phyloP scores from a whole-genome alignment of 2,888 invertebrate species.

The Diaprepes abbreviatus region DNA sequence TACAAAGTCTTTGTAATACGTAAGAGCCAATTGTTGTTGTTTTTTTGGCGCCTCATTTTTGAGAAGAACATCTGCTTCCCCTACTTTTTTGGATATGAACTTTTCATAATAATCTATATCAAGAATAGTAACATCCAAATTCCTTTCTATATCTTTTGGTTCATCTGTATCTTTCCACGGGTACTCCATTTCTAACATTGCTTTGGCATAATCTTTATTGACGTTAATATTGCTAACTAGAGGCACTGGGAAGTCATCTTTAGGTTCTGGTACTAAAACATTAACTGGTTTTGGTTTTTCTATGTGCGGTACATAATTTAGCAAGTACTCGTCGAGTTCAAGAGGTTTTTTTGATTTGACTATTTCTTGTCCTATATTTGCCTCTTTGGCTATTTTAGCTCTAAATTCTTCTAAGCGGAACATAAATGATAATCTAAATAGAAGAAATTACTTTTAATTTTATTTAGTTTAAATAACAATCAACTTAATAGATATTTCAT shows the following conservation, averaged over 20 bases:
- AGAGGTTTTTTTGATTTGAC: conserved; percentile 57
- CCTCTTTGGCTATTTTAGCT: conserved; percentile 68
- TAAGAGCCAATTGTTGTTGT: conserved; percentile 56
- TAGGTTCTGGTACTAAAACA: conserved; percentile 33
- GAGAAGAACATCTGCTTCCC: conserved; percentile 40
- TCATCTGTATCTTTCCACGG: conserved; percentile 72
- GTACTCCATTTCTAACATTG: conserved; percentile 68
- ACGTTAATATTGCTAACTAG: conserved; percentile 23
- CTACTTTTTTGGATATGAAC: conserved; percentile 68
- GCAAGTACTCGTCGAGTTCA: conserved; percentile 57
- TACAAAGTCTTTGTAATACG: conserved; percentile 57
- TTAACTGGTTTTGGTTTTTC: conserved; percentile 50
- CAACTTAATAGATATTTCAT: too few species aligned
- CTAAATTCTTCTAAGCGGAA: conserved; percentile 82
- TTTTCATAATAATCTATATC: conserved; percentile 80
- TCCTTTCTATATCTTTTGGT: conserved; percentile 77
- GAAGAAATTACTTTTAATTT: too few species aligned
- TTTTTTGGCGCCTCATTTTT: conserved; percentile 45
- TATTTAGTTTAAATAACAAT: too few species aligned
- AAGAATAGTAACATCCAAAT: conserved; percentile 73
- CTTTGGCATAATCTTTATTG: conserved; percentile 63
- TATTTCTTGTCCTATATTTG: conserved; percentile 64
- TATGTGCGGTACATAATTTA: conserved; percentile 54
- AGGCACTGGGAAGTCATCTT: conserved; percentile 28
- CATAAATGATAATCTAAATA: conserved; percentile 67